Conservation (phyloP, 2,113 vertebrate species). For the Coreoperca whiteheadi region DNA sequence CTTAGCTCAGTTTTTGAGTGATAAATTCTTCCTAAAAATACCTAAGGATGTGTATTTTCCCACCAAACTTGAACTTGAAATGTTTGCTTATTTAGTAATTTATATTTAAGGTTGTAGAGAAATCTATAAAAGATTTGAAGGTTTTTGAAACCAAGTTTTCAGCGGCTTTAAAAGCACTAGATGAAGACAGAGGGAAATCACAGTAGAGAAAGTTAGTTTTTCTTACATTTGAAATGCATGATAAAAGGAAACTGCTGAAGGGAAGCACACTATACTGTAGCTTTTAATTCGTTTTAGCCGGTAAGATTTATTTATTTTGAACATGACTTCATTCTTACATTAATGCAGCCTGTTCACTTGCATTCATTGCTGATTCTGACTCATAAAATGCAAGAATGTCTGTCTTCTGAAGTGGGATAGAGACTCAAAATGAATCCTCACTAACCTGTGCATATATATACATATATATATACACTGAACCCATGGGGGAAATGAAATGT, state of each 20-base stretch:
- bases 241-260: neutral
- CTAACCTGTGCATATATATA: neutral
- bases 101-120: neutral
- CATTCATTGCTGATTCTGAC: conserved; percentile 20
- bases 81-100: neutral
- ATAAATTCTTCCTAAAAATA: neutral
- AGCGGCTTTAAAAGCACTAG: conserved; percentile 18
- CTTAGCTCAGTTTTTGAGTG: neutral
- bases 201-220: neutral
- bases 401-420: conserved; percentile 9
- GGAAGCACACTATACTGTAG: neutral
- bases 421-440: conserved; percentile 3
- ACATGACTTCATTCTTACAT: neutral
- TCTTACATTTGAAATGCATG: conserved; percentile 1
- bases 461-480: neutral
- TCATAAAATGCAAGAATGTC: conserved; percentile 30
- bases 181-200: neutral
- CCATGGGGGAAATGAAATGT: conserved; percentile 6
- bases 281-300: neutral
- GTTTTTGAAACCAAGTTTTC: neutral
- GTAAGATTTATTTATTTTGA: conserved; percentile 37
- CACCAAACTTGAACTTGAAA: neutral
- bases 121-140: neutral
- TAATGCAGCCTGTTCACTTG: conserved; percentile 22
- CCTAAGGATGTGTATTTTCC: neutral